Evolutionary conservation across 1,140 invertebrate species (phyloP), one percentile per base, ranked within the genome.

Genomic region (Nixonia krombeini): DNA sequence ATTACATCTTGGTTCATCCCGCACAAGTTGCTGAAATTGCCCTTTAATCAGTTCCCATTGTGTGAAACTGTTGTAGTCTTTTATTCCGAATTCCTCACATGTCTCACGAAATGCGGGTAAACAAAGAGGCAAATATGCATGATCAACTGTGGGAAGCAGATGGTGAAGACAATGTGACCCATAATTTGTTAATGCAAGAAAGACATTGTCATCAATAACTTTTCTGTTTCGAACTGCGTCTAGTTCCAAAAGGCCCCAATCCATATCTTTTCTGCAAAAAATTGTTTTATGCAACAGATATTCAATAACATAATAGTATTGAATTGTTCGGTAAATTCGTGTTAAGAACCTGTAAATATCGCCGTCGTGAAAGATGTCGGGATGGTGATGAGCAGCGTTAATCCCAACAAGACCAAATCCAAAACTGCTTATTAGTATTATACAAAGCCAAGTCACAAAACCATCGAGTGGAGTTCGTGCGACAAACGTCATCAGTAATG

Each of bases 301-400:
- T n/a, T n/a, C n/a, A n/a, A n/a, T n/a, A n/a, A n/a, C n/a, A n/a
- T n/a, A n/a, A n/a, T n/a, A n/a, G n/a, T n/a, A n/a, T n/a, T n/a
- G n/a, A n/a, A n/a, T n/a, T n/a, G n/a, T n/a, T n/a, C n/a, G n/a
- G n/a, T n/a, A n/a, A n/a, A n/a, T n/a, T 21, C 2, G 21, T 3
- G 6, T 3, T 21, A 21, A 6, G 6, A 21, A 84, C 72, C 88
- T 88, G 61, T 66, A 79, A 65, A 78, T 79, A 77, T 95, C 93
- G 2, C 93, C 93, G 74, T 95, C 93, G 69, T 95, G 93, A 76
- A 93, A 94, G 45, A 93, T 91, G 21, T 93, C 87, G 0, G 93
- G 92, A 83, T 94, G 92, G 81, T 95, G 93, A 87, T 95, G 93
- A 25, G 90, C 92, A 2, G 91, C 93, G 76, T 90, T 93, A 0